Base-by-base conservation (phyloP, 2,888 invertebrate species). In the Volucella inflata region DNA sequence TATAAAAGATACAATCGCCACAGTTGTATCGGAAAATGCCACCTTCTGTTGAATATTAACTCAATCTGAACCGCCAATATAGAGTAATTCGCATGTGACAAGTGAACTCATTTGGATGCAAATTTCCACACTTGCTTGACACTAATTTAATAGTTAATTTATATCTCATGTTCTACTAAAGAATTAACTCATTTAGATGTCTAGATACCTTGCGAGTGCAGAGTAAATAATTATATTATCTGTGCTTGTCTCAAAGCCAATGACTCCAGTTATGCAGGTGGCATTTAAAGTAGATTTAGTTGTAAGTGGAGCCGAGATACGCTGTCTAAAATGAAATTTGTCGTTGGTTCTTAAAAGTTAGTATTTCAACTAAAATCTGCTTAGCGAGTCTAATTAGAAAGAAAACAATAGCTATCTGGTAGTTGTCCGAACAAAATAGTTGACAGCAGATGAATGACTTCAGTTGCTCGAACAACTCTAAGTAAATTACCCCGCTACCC, bases 101-200 rank as follows among this genome's bases (percentile, higher is more conserved):
- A 38, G 38, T 48, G 44, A 11, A 36, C 21, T 17, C 36, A 65
- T 38, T 17, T 38, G 17, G 38, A 50, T 65, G 64, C 64, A 40
- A 65, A 65, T 50, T 6, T 50, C 11, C 10, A 0, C 10, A 30
- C 30, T 30, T 30, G 30, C 30, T 30, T 16, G 16, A 57, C 10
- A 14, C 4, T 3, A 8, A 36, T 14, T 36, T 2, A 14, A 14
- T 8, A 12, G 40, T 50, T 50, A 65, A 65, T 50, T 65, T 50
- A 50, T 50, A 65, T 65, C 64, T 17, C 50, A 50, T 17, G 38
- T 8, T 38, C 38, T 50, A 2, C 38, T 50, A 48, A 40, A 50
- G 50, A 50, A 17, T 9, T 40, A 12, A 2, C 38, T 21, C 21
- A 21, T n/a, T 60, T 44, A 60, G 44, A 60, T 53, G 30, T 30